Conservation (phyloP, 92 coral and sea anemone genomes). For the Epizoanthus ramosus region DNA sequence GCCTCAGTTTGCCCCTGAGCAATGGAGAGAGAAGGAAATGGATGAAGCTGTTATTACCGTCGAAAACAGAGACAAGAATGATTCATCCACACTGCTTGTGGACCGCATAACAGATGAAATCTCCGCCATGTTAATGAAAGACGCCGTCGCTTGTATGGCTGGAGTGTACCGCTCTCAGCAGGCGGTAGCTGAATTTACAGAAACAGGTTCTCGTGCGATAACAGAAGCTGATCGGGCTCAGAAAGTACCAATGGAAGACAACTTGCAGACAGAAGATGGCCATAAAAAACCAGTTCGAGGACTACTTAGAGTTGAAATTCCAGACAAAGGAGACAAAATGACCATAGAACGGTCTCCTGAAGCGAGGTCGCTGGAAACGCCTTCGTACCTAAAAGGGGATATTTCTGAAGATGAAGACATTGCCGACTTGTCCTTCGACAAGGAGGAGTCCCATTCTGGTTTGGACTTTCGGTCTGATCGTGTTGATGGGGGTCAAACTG, state of each 20-base stretch:
- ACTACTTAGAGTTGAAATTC: not conserved
- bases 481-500: not conserved
- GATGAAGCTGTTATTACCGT: not conserved
- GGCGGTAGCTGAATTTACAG: conserved; percentile 16
- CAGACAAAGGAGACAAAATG: not conserved
- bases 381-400: conserved; percentile 35
- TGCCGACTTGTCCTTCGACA: conserved; percentile 36
- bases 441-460: conserved; percentile 52
- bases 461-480: conserved; percentile 49
- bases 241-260: not conserved
- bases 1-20: not conserved
- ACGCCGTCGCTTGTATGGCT: conserved; percentile 65
- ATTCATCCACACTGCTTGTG: conserved; percentile 13
- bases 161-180: conserved; percentile 62
- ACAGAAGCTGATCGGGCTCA: no score
- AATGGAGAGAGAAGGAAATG: not conserved
- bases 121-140: conserved; percentile 57
- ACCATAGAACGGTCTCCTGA: not conserved
- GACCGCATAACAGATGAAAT: conserved; percentile 67
- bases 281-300: not conserved
- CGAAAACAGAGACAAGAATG: not conserved
- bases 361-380: conserved; percentile 29
- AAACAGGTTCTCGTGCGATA: no score
- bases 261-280: not conserved
- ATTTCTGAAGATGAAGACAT: conserved; percentile 61